These are phyloP conservation scores for Lepidocyrtoides sp. DNA, from an alignment of 2,888 invertebrate species.

Conservation along the genomic window DNA sequence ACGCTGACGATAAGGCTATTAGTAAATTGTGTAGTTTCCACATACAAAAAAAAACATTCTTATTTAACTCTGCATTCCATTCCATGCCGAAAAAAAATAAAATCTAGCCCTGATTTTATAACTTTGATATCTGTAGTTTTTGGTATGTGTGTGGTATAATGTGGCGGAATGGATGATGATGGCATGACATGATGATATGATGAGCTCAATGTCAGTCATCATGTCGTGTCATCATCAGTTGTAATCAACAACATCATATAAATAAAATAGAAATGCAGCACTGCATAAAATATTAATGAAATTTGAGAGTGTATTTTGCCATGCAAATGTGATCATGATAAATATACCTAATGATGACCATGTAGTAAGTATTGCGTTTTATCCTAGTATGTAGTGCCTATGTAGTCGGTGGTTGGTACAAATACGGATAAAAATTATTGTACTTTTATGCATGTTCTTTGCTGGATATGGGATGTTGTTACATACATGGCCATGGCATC, in stretches of 20 bases:
- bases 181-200: not conserved
- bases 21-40: no score
- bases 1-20: not conserved
- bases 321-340: no score
- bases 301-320: not conserved
- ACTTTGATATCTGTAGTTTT: not conserved
- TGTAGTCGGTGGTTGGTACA: not conserved
- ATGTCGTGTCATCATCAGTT: slow-evolving; percentile 27
- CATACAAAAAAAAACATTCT: not conserved
- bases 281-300: not conserved
- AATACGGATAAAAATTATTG: not conserved
- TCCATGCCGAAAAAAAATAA: not conserved
- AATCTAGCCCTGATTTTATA: not conserved
- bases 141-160: slow-evolving; percentile 4
- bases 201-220: slow-evolving; percentile 46
- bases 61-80: not conserved
- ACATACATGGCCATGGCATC: no score
- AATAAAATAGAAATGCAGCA: not conserved
- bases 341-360: no score
- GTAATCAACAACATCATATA: not conserved
- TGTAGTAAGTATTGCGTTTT: no score
- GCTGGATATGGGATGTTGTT: not conserved
- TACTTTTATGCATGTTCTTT: not conserved
- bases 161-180: not conserved
- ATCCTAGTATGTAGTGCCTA: no score